phyloP scores from a whole-genome alignment of 2,113 vertebrate genomes.

The Podocnemis expansa region DNA sequence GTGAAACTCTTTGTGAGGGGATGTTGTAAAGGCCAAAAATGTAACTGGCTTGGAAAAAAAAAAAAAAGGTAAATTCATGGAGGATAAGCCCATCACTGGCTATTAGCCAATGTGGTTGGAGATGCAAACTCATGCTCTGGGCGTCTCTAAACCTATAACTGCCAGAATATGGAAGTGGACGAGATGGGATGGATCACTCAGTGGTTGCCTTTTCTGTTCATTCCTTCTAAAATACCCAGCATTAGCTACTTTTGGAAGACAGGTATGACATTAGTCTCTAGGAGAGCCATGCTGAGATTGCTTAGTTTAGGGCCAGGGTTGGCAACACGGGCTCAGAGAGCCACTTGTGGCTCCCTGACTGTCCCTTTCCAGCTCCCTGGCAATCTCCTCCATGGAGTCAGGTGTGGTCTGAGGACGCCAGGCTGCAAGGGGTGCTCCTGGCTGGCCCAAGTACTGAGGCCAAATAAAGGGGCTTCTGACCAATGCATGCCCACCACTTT shows the following conservation, averaged over 20 bases:
- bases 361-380: too few species aligned
- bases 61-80: background rate
- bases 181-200: background rate
- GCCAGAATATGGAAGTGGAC: background rate
- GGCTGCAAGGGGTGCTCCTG: too few species aligned
- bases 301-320: too few species aligned
- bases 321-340: too few species aligned
- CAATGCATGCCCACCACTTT: too few species aligned
- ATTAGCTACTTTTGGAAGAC: background rate
- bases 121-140: background rate
- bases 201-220: background rate
- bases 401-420: too few species aligned
- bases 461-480: too few species aligned
- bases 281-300: too few species aligned
- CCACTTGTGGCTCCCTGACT: too few species aligned
- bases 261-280: background rate
- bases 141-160: background rate
- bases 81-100: background rate
- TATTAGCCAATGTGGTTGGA: background rate
- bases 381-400: too few species aligned
- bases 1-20: background rate
- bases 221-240: background rate
- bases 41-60: background rate
- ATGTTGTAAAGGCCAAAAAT: background rate
- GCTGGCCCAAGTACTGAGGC: too few species aligned